Evolutionary conservation across 2,797 vertebrate species (phyloP), one percentile per base, ranked within the genome.

Genomic region (Manis crassicaudata): DNA sequence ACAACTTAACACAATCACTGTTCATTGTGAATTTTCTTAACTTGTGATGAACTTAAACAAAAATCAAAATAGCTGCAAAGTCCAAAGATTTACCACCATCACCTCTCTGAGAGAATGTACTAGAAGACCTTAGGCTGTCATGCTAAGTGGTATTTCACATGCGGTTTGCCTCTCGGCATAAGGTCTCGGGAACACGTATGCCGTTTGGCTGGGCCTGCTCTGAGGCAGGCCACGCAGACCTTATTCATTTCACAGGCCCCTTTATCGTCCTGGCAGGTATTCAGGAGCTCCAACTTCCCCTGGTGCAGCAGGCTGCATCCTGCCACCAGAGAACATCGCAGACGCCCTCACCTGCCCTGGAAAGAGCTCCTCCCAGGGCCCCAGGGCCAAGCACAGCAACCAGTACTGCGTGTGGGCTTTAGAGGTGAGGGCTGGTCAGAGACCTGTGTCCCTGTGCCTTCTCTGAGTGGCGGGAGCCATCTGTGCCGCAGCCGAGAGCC

Each of bases 381-480:
- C 32, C 0, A 1, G n/a, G 16, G 25, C 63, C 43, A 5, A 21
- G 6, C 2, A 2, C 10, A 2, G 43, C 12, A 9, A 50, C 29
- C 0, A 0, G 14, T 13, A 5, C 0, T 0, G 13, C 27, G 0
- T 9, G 7, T 46, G 43, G 21, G 32, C 23, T 43, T 27, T 9
- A 21, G 46, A 40, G 37, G 29, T 3, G n/a, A 52, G 43, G 7
- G 32, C 14, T 37, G 23, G 40, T 17, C 35, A 7, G 73, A 72
- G 37, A 21, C 1, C 0, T 0, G 4, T 27, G 12, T 27, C 83
- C 35, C 40, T 6, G 27, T 8, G 13, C 62, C 82, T 18, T 13
- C 1, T 12, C 46, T 52, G 21, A 1, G 9, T 3, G 32, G 14
- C 20, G 2, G 16, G 12, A 10, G 9, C 58, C 40, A 77, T 60